Conservation (phyloP, 2,888 invertebrate species). For the Sinopyrophorus schimmeli region DNA sequence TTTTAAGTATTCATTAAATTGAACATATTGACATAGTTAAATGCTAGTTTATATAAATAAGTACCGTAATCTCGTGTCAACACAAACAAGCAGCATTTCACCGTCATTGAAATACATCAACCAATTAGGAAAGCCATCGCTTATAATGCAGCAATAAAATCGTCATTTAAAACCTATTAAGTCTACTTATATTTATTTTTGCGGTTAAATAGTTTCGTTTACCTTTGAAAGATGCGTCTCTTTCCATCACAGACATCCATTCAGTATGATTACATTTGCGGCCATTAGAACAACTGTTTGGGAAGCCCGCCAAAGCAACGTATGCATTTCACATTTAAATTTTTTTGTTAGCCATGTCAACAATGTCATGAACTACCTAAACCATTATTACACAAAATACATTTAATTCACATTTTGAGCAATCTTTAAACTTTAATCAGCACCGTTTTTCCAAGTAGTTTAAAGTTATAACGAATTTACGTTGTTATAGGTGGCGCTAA, state of each 20-base stretch:
- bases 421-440: not conserved
- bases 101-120: too few species aligned
- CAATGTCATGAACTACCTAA: too few species aligned
- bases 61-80: conserved; percentile 20
- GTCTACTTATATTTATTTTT: too few species aligned
- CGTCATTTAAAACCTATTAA: too few species aligned
- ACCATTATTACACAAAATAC: conserved; percentile 2
- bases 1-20: too few species aligned
- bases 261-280: conserved; percentile 50
- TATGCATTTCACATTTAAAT: conserved; percentile 14
- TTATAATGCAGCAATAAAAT: too few species aligned
- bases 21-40: too few species aligned
- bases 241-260: conserved; percentile 46
- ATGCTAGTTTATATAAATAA: too few species aligned
- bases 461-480: conserved; percentile 31
- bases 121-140: too few species aligned
- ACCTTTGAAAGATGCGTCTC: conserved; percentile 42
- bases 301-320: conserved; percentile 45
- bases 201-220: too few species aligned
- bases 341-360: not conserved
- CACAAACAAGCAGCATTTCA: conserved; percentile 28
- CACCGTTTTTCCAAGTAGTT: conserved; percentile 16
- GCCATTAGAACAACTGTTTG: conserved; percentile 52
- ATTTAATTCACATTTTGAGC: conserved; percentile 1
- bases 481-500: conserved; percentile 27